Evolutionary conservation across 35 echinoderm and acorn worm species (phyloP).

Genomic region (Apostichopus parvimensis): DNA sequence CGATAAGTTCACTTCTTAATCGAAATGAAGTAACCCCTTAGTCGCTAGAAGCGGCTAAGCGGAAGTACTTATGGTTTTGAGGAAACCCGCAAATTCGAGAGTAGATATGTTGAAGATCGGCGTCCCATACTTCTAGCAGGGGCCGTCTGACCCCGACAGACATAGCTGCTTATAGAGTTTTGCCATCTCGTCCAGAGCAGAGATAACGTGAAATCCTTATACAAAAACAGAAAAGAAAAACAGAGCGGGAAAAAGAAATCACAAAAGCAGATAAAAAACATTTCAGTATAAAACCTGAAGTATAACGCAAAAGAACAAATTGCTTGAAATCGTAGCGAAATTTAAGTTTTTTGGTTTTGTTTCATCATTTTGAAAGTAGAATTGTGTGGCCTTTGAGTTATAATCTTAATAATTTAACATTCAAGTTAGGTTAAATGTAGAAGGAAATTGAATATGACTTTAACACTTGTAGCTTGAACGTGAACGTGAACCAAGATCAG

Average conservation of each 20-base stretch:
- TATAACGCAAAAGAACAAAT: not conserved
- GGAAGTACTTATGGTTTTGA: slow-evolving; percentile 36
- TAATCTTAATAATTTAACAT: too few relatives aligned
- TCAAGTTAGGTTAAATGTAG: too few relatives aligned
- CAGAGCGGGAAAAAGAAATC: not conserved
- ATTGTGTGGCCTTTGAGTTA: too few relatives aligned
- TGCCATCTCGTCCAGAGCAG: not conserved
- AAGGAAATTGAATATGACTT: too few relatives aligned
- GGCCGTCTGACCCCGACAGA: slow-evolving; percentile 27
- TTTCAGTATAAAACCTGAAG: too few relatives aligned
- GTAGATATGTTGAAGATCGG: slow-evolving; percentile 24
- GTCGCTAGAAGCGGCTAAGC: slow-evolving; percentile 40
- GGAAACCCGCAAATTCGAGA: slow-evolving; percentile 30
- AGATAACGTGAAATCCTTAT: not conserved
- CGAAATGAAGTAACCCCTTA: slow-evolving; percentile 43
- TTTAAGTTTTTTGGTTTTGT: too few relatives aligned
- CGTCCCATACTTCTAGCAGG: slow-evolving; percentile 5
- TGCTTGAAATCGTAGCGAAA: not conserved
- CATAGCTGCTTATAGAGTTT: not conserved
- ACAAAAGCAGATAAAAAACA: too few relatives aligned
- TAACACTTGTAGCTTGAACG: too few relatives aligned
- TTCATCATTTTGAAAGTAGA: too few relatives aligned
- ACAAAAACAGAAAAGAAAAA: slow-evolving; percentile 1
- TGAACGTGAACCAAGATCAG: too few relatives aligned
- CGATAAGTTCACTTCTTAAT: slow-evolving; percentile 46